Base-by-base conservation (phyloP, 2,113 vertebrate genomes). In the Spea bombifrons region DNA sequence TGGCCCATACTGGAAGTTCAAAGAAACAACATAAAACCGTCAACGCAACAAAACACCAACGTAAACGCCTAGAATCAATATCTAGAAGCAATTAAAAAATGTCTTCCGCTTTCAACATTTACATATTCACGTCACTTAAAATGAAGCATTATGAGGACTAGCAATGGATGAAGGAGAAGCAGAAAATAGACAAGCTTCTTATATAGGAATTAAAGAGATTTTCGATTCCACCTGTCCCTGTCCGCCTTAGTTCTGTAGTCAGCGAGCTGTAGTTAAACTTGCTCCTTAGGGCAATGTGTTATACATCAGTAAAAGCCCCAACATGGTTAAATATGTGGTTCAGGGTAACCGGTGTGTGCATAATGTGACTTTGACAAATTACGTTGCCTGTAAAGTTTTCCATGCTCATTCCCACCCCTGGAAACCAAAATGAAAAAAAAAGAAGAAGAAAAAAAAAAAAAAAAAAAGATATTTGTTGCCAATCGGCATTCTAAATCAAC, bases 321-420 rank as follows among this genome's bases (percentile, higher is more conserved):
- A 49, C 44, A 59, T 10, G 17, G 67, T 50, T n/a, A 78, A 71
- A 52, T 44, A 52, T 46, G 45, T 15, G 45, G 0, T n/a, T 10
- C 55, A 64, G 70, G 55, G 52, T 44, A 65, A 9, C 16, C 30
- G 64, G 30, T 47, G 16, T 61, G 17, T 46, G 69, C 70, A 0
- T 13, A 16, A 16, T 70, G 50, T 80, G 71, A 46, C 7, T 73
- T 83, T 76, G 46, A 78, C 83, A 84, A 86, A 83, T 55, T 13
- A 8, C 5, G 70, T 74, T 63, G 47, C 46, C 4, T 1, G 43
- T 2, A 7, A 7, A 16, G 3, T 4, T 82, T 82, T 68, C 71
- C 80, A 68, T 30, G 5, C 8, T 68, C 5, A 9, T 68, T 80
- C 74, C 9, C 9, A 30, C 81, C 50, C 75, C 49, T 67, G 52